These are phyloP conservation scores for Lophotriccus pileatus DNA, from an alignment of 2,797 vertebrate genomes.

Conservation along the genomic window DNA sequence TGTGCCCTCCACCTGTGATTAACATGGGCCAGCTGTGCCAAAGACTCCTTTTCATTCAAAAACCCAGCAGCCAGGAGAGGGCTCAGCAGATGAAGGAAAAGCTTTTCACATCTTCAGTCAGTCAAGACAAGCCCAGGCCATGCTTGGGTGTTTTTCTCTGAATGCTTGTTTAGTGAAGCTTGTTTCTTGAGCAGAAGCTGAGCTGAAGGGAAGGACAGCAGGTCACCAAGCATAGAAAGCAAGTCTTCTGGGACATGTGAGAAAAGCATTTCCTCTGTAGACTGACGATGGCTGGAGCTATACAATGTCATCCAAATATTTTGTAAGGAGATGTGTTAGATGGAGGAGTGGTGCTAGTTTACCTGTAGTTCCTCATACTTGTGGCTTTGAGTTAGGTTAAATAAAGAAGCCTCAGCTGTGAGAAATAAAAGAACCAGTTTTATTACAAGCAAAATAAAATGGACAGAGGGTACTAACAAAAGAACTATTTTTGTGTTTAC, in stretches of 20 bases:
- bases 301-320: neutral
- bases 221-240: neutral
- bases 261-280: neutral
- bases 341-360: neutral
- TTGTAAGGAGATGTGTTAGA: neutral
- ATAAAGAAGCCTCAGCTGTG: neutral
- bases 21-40: neutral
- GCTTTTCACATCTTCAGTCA: neutral
- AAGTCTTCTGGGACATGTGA: neutral
- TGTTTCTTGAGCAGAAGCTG: neutral
- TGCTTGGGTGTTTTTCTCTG: neutral
- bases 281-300: neutral
- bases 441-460: too few relatives aligned
- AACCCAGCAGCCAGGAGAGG: neutral
- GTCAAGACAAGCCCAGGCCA: fast-evolving
- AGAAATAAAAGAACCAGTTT: too few relatives aligned
- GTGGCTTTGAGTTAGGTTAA: neutral
- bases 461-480: too few relatives aligned
- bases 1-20: neutral
- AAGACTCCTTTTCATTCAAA: neutral
- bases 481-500: too few relatives aligned
- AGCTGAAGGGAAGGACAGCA: neutral
- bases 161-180: neutral
- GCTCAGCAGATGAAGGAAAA: neutral
- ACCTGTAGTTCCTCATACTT: neutral